Evolutionary conservation across 2,113 vertebrate genomes (phyloP), one percentile per base, ranked within the genome.

Genomic region (Chlamydotis undulata): DNA sequence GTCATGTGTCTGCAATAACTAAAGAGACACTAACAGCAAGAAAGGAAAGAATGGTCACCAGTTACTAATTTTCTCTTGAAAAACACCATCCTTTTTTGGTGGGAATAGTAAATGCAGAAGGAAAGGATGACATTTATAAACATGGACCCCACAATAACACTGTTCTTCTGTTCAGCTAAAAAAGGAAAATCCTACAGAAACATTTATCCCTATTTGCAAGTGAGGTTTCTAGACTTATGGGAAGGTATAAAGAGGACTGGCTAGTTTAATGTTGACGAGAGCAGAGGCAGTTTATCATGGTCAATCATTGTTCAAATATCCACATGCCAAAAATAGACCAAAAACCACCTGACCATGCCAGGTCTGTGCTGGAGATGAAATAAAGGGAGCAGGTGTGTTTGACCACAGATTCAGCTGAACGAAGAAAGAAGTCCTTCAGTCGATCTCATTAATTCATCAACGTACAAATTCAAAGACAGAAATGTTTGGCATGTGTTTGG

Each of bases 271-370:
- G 43, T 92, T 85, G 56, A 77, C 3, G 59, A 43, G 47, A 90
- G 52, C 68, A 93, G 55, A 89, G 31, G 49, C 39, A 83, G 56
- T 86, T 81, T 90, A 71, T 96, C 29, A 6, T 63, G 29, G 33
- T 81, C 79, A 83, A 68, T 86, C 64, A 81, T 87, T 94, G 73
- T 87, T 93, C 55, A 81, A 90, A 93, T 86, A 92, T 43, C 69
- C 53, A 91, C 21, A 47, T 91, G 49, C 64, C 71, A 92, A 95
- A 95, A 95, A 83, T 60, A 90, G 64, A 74, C 61, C 0, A 1
- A 78, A 92, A 94, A 61, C 14, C 75, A 68, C 61, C 52, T 64
- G 55, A 43, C 56, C 15, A 6, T 83, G 64, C 73, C 71, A 89
- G 52, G 39, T 83, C 49, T 74, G 39, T 53, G 56, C 56, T 89